Evolutionary conservation across 2,797 vertebrate genomes (phyloP).

Genomic region (Cryptoprocta ferox): DNA sequence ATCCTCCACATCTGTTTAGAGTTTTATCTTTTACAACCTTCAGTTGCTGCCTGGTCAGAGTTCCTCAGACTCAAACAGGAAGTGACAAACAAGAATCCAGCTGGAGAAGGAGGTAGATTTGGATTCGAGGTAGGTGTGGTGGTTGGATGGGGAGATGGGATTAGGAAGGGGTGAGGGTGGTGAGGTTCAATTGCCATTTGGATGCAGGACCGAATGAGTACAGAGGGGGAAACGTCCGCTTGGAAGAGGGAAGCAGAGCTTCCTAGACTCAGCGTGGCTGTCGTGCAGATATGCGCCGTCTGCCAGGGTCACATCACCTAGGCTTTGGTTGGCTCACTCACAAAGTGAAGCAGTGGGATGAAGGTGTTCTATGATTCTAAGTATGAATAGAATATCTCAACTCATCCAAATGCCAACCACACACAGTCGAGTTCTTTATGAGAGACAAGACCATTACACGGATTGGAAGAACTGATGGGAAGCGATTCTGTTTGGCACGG

Average conservation of each 20-base stretch:
- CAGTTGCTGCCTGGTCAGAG: neutral
- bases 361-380: constrained; percentile 30
- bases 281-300: neutral
- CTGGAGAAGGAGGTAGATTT: neutral
- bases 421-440: neutral
- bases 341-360: constrained; percentile 32
- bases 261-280: neutral
- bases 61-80: neutral
- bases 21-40: neutral
- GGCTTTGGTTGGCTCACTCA: neutral
- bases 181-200: neutral
- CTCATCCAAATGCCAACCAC: neutral
- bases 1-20: neutral
- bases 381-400: neutral
- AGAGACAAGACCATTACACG: neutral
- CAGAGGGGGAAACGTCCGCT: neutral
- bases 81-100: neutral
- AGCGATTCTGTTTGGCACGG: neutral
- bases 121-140: neutral
- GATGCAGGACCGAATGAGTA: neutral
- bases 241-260: neutral
- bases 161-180: neutral
- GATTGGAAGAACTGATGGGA: neutral
- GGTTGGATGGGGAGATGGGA: neutral
- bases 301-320: neutral